Evolutionary conservation across 2,888 invertebrate genomes (phyloP).

Genomic region (Pachydiplax longipennis): DNA sequence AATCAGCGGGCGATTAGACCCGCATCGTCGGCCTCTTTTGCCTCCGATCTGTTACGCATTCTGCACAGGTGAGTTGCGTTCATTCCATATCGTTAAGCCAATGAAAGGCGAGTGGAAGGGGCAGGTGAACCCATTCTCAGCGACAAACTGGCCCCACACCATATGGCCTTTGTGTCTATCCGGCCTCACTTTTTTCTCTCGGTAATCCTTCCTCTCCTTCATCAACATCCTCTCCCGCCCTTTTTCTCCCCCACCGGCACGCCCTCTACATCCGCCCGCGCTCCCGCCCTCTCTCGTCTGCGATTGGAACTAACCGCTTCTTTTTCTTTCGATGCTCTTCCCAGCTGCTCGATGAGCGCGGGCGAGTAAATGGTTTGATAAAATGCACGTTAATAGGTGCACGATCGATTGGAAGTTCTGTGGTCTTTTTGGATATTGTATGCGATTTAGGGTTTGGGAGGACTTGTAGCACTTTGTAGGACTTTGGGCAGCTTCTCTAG

Average conservation of each 20-base stretch:
- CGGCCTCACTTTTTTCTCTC: neutral
- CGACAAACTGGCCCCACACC: neutral
- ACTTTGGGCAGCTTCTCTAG: no score
- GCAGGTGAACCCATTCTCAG: neutral
- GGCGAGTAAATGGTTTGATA: neutral
- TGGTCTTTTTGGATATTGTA: no score
- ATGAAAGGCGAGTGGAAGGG: neutral
- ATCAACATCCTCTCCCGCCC: neutral
- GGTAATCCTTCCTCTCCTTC: neutral
- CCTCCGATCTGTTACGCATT: neutral
- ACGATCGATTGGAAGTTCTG: neutral
- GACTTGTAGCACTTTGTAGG: no score
- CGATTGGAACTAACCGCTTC: neutral
- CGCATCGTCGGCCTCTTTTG: neutral
- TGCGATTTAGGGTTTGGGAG: no score
- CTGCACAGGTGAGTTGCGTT: neutral
- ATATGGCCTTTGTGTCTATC: neutral
- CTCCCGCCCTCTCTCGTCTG: neutral
- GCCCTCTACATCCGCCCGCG: neutral
- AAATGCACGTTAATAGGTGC: neutral
- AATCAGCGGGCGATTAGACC: neutral
- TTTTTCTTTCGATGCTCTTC: neutral
- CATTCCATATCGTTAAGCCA: constrained; percentile 8
- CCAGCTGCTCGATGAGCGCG: no score
- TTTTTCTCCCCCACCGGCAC: neutral